phyloP scores from a whole-genome alignment of 1,140 invertebrate genomes.

The Euwallacea fornicatus region DNA sequence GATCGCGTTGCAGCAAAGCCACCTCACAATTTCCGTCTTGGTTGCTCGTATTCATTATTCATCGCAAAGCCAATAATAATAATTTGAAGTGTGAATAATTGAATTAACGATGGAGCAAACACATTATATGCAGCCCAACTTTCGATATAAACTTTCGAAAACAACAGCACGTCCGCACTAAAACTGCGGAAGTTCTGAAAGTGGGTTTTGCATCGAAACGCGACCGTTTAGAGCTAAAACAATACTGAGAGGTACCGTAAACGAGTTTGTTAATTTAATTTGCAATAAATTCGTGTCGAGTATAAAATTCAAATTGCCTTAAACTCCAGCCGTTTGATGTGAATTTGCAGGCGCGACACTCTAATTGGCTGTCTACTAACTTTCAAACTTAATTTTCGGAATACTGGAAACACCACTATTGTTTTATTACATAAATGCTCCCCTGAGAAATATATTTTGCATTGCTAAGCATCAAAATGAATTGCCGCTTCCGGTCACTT shows the following conservation, averaged over 20 bases:
- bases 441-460: too few relatives aligned
- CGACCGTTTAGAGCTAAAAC: conserved; percentile 10
- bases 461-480: too few relatives aligned
- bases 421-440: too few relatives aligned
- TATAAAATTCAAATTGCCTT: conserved; percentile 21
- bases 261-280: conserved; percentile 30
- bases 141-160: conserved; percentile 3
- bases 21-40: background rate
- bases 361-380: conserved; percentile 11
- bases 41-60: background rate
- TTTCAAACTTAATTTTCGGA: conserved; percentile 18
- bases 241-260: conserved; percentile 11
- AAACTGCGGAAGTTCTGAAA: background rate
- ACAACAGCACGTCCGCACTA: conserved; percentile 7
- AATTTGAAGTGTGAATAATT: background rate
- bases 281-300: conserved; percentile 17
- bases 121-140: background rate
- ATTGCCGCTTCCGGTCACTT: too few relatives aligned
- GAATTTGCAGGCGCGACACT: conserved; percentile 11
- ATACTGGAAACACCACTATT: background rate
- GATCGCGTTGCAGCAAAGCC: background rate
- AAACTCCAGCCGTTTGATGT: conserved; percentile 1
- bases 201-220: conserved; percentile 15
- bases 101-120: background rate
- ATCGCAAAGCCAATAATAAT: background rate